Evolutionary conservation across 2,888 invertebrate genomes (phyloP), one percentile per base, ranked within the genome.

Genomic region (Cremastinae sp.): DNA sequence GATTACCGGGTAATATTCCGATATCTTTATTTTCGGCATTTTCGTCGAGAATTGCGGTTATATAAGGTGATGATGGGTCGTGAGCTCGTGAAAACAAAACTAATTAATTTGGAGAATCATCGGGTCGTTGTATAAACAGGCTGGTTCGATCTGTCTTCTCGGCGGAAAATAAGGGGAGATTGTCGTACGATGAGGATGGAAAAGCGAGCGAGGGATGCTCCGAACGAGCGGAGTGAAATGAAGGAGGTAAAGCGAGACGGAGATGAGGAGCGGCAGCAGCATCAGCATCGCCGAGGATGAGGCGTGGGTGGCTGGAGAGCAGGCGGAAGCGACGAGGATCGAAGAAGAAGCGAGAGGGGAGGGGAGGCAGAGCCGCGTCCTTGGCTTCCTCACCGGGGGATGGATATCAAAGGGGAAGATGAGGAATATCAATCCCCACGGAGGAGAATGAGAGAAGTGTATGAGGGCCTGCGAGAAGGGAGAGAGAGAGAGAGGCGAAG

Each of bases 341-440:
- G 12, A 12, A 58, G 47, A 59, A 62, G 66, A 74, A 71, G 70
- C 54, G 43, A 47, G 64, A 51, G 53, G 70, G 38, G 56, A 64
- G 68, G 65, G 22, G 54, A 53, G 64, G 59, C 51, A 74, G 74
- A 76, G 74, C 74, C 68, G 74, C 74, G 75, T 70, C 51, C 72
- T 79, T 75, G 75, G 71, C 76, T 78, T 68, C 51, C 78, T 72
- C 76, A 64, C 73, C n/a, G 70, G 80, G 82, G 82, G 81, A 80
- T 86, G 82, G 84, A 87, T 89, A 89, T 89, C 88, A 88, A 88
- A 87, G 85, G 85, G 83, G 84, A 88, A 86, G 84, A 84, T 85
- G 84, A 86, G 86, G 87, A 87, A 87, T 88, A 89, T 89, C 88
- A 87, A 86, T 88, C 86, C 86, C 85, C 74, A 79, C 78, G 83